Evolutionary conservation across 2,888 invertebrate species (phyloP).

Genomic region (Coelogynopora nodosa): DNA sequence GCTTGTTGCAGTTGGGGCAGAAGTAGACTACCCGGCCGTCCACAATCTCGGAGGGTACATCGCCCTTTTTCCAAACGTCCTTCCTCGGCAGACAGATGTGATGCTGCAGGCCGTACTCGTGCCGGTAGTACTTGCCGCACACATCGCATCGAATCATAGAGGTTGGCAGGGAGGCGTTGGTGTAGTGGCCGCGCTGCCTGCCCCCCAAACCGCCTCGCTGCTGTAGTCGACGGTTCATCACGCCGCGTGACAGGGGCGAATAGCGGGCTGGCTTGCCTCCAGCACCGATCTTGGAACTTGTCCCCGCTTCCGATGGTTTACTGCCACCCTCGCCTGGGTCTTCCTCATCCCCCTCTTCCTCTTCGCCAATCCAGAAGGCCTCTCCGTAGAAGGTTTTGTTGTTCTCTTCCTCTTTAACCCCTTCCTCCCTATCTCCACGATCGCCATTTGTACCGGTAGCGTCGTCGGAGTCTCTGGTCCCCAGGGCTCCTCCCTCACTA

Average conservation of each 20-base stretch:
- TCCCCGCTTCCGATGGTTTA: neutral
- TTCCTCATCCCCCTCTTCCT: neutral
- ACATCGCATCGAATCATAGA: conserved; percentile 39
- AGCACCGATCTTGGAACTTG: neutral
- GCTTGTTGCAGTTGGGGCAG: conserved; percentile 44
- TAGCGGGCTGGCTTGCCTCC: neutral
- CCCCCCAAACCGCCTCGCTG: neutral
- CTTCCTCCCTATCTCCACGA: neutral
- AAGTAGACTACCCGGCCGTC: conserved; percentile 45
- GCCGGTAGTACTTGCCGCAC: conserved; percentile 46
- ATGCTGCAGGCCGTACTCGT: conserved; percentile 43
- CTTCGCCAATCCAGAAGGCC: conserved; percentile 30
- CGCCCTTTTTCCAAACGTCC: conserved; percentile 45
- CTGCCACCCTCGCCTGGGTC: neutral
- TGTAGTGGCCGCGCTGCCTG: neutral
- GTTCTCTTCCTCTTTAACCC: neutral
- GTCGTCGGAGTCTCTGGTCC: too few relatives aligned
- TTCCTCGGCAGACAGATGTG: conserved; percentile 45
- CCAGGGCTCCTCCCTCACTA: too few relatives aligned
- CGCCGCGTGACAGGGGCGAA: neutral
- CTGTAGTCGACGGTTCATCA: neutral
- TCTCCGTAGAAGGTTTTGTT: conserved; percentile 13
- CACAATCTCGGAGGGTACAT: conserved; percentile 38
- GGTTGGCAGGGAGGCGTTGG: neutral
- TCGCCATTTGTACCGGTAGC: too few relatives aligned